Evolutionary conservation across 1,140 invertebrate genomes (phyloP).

Genomic region (Drosophila santomea): DNA sequence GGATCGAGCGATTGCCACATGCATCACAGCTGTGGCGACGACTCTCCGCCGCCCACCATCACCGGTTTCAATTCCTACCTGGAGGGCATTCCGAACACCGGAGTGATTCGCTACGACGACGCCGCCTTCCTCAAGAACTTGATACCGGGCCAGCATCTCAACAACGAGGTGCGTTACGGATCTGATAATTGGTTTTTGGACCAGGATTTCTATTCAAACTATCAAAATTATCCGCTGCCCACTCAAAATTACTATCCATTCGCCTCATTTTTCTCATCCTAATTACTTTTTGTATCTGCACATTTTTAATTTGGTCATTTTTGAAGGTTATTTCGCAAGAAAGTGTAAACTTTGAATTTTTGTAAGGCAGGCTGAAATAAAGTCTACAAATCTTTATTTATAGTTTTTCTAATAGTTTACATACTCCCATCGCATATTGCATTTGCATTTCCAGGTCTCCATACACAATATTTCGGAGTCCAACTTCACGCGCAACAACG

Average conservation of each 20-base stretch:
- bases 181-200: background rate
- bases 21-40: constrained; percentile 80
- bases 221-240: background rate
- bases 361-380: constrained; percentile 2
- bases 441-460: constrained; percentile 79
- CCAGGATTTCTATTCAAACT: background rate
- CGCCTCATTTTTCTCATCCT: constrained; percentile 50
- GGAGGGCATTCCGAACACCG: constrained; percentile 80
- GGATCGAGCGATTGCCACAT: constrained; percentile 59
- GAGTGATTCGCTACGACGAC: constrained; percentile 83
- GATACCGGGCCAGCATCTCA: constrained; percentile 86
- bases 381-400: background rate
- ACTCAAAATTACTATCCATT: constrained; percentile 15
- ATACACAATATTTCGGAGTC: constrained; percentile 87
- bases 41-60: constrained; percentile 83
- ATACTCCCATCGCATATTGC: too few relatives aligned
- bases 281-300: background rate
- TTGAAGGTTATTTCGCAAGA: too few relatives aligned
- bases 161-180: constrained; percentile 84
- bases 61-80: constrained; percentile 83
- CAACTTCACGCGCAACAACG: constrained; percentile 85
- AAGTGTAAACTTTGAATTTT: background rate
- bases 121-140: constrained; percentile 86
- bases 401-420: background rate
- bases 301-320: background rate